These are phyloP conservation scores for Sesamia inferens DNA, from an alignment of 2,888 invertebrate genomes.

Conservation along the genomic window DNA sequence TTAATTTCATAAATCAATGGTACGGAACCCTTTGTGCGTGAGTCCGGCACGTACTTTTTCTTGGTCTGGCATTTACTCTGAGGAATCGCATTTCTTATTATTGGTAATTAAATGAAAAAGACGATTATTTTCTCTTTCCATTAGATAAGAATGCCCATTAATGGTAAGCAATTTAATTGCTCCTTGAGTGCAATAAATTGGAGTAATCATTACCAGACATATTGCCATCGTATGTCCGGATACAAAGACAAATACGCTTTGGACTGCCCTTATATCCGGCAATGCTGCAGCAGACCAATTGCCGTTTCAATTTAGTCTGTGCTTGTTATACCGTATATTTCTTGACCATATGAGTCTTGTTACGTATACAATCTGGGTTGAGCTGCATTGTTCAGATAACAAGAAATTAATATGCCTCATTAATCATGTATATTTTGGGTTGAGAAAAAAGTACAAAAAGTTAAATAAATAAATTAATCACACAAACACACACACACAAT, in stretches of 20 bases:
- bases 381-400: slow-evolving; percentile 22
- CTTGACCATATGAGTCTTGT: too few species aligned
- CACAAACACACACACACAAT: not conserved
- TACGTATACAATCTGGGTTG: not conserved
- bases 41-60: too few species aligned
- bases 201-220: slow-evolving; percentile 2
- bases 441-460: not conserved
- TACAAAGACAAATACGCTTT: too few species aligned
- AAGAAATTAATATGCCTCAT: not conserved
- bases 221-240: too few species aligned
- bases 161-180: not conserved
- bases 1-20: too few species aligned
- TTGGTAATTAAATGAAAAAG: not conserved
- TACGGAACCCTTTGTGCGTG: too few species aligned
- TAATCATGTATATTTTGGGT: not conserved
- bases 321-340: too few species aligned
- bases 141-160: not conserved
- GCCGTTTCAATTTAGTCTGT: too few species aligned
- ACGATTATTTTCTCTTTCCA: slow-evolving; percentile 1
- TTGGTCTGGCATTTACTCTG: not conserved
- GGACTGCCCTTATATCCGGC: too few species aligned
- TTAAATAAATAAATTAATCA: too few species aligned
- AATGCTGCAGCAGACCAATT: too few species aligned
- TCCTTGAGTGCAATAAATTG: slow-evolving; percentile 22
- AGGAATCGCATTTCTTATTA: slow-evolving; percentile 18